phyloP scores from a whole-genome alignment of 2,797 vertebrate genomes.

The Eurystomus glaucurus region DNA sequence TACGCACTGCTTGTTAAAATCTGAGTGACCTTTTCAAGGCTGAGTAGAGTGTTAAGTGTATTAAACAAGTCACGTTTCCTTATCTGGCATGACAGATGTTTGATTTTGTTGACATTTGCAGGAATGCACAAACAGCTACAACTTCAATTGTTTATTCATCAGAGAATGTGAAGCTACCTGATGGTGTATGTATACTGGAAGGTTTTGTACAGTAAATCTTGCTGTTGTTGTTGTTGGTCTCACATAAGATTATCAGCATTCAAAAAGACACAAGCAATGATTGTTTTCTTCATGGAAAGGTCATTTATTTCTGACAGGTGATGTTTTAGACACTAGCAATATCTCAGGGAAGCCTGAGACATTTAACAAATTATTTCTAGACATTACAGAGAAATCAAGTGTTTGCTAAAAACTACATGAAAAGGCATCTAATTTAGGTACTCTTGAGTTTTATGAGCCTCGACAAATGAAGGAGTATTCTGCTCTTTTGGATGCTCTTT shows the following conservation, averaged over 20 bases:
- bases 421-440: background rate
- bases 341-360: conserved; percentile 32
- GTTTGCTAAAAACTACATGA: background rate
- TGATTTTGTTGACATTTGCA: conserved; percentile 83
- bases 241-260: conserved; percentile 63
- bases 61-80: conserved; percentile 68
- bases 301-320: conserved; percentile 62
- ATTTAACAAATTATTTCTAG: conserved; percentile 25
- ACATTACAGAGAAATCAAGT: background rate
- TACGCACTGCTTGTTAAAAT: conserved; percentile 51
- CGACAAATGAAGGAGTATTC: background rate
- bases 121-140: conserved; percentile 81
- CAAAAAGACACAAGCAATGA: conserved; percentile 50
- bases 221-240: conserved; percentile 9
- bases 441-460: background rate
- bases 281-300: conserved; percentile 73
- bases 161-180: conserved; percentile 69
- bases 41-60: conserved; percentile 67
- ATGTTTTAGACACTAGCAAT: conserved; percentile 15
- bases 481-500: background rate
- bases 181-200: conserved; percentile 29
- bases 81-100: conserved; percentile 79
- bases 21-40: conserved; percentile 79
- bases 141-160: conserved; percentile 77
- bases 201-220: conserved; percentile 61